A percentile compares a stretch with the other conserved stretches of the same genome.
phyloP scores from a whole-genome alignment of 2,797 vertebrate genomes.

The Psittacula echo region DNA sequence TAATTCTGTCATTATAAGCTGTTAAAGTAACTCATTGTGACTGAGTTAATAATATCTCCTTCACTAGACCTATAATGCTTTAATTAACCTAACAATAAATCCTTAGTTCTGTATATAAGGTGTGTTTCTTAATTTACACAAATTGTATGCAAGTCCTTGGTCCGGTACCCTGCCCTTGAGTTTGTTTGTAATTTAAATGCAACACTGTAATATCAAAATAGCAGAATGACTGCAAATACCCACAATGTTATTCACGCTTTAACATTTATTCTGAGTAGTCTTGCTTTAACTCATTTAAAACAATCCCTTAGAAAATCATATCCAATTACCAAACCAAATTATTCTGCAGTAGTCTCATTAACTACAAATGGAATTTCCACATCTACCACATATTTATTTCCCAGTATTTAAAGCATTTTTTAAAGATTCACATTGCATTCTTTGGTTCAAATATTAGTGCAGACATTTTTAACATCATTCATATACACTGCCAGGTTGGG shows the following conservation, averaged over 20 bases:
- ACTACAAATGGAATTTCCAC: neutral
- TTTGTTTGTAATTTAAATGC: neutral
- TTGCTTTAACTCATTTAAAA: conserved; percentile 11
- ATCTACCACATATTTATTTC: neutral
- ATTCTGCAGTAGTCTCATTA: neutral
- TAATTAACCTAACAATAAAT: conserved; percentile 26
- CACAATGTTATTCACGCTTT: neutral
- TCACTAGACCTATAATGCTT: neutral
- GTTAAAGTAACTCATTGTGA: neutral
- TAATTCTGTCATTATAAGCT: neutral
- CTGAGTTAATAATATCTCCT: neutral
- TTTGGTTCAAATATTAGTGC: neutral
- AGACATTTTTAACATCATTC: conserved; percentile 24
- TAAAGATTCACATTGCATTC: neutral
- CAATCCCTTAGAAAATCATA: conserved; percentile 4
- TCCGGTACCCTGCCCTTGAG: neutral
- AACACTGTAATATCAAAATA: neutral
- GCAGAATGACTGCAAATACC: neutral
- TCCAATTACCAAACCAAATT: neutral
- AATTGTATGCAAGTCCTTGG: neutral
- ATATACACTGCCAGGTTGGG: neutral
- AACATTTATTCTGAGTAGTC: neutral
- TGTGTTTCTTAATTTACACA: neutral
- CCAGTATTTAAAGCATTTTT: neutral
- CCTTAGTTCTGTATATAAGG: neutral